Conservation (phyloP, 2,888 invertebrate species). For the Leptopilina drosophilae region DNA sequence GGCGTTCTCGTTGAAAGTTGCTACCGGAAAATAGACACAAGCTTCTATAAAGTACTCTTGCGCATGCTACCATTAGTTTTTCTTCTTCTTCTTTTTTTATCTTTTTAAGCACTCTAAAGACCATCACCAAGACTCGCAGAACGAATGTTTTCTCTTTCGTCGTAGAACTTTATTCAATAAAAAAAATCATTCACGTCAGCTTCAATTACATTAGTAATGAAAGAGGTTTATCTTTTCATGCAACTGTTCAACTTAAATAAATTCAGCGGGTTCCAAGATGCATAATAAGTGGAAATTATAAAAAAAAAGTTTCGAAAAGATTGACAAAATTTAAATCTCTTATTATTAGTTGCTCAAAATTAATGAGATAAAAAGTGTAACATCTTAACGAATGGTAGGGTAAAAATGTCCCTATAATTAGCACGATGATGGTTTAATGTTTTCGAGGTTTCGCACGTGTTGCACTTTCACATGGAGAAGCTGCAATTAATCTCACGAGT, state of each 20-base stretch:
- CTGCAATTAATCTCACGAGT: slow-evolving; percentile 47
- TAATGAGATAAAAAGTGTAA: too few species aligned
- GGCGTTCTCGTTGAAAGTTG: slow-evolving; percentile 60
- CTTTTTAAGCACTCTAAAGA: slow-evolving; percentile 25
- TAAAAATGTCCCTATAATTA: slow-evolving; percentile 8
- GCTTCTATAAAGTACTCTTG: slow-evolving; percentile 48
- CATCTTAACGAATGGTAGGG: too few species aligned
- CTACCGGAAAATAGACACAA: slow-evolving; percentile 61
- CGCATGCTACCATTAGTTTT: slow-evolving; percentile 33
- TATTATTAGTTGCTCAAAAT: too few species aligned
- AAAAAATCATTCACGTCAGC: slow-evolving; percentile 7
- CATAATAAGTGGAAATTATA: too few species aligned
- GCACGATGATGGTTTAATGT: slow-evolving; percentile 15
- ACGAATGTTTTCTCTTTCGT: slow-evolving; percentile 18
- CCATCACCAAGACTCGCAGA: slow-evolving; percentile 33
- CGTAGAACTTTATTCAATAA: slow-evolving; percentile 2
- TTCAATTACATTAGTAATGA: not conserved
- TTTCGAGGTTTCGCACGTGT: slow-evolving; percentile 20
- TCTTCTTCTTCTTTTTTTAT: not conserved
- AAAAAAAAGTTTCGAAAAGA: too few species aligned
- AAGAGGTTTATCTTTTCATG: too few species aligned
- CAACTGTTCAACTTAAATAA: too few species aligned
- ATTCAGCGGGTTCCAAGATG: too few species aligned
- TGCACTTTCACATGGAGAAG: slow-evolving; percentile 13
- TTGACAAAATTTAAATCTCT: too few species aligned